These are phyloP conservation scores for Morone chrysops DNA, from an alignment of 2,113 vertebrate genomes.

Conservation along the genomic window DNA sequence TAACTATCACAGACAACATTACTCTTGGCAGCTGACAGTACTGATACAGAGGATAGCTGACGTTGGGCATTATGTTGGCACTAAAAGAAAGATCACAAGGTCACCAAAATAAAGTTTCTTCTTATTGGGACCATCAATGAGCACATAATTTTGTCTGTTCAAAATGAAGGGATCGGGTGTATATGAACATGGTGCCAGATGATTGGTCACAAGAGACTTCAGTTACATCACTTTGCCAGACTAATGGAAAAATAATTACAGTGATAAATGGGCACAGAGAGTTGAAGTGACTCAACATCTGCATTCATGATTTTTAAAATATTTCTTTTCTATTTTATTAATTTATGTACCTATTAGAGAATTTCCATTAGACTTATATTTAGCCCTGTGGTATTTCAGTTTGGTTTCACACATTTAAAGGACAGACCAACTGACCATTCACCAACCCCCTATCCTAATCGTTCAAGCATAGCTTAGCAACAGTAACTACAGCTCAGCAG, in stretches of 20 bases:
- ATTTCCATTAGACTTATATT: background rate
- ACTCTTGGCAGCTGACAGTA: background rate
- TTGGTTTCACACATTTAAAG: background rate
- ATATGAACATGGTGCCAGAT: background rate
- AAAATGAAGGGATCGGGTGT: background rate
- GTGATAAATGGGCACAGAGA: conserved; percentile 8
- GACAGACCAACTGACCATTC: background rate
- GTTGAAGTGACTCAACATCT: conserved; percentile 5
- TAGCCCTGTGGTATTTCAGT: conserved; percentile 7
- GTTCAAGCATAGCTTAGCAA: background rate
- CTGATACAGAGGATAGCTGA: background rate
- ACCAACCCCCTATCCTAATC: background rate
- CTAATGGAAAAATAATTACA: conserved; percentile 22
- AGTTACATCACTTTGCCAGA: conserved; percentile 8
- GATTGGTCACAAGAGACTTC: background rate
- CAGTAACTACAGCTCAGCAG: background rate
- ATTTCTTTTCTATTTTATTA: background rate
- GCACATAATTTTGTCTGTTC: background rate
- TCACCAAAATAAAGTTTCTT: background rate
- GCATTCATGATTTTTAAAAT: background rate
- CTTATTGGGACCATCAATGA: background rate
- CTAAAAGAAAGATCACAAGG: background rate
- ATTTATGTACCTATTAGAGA: background rate
- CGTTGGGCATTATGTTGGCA: background rate
- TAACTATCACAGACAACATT: conserved; percentile 1